Percentiles rank a stretch among this genome's conserved stretches.
phyloP scores from a whole-genome alignment of 1,140 invertebrate genomes.

The Drosophila aff. region DNA sequence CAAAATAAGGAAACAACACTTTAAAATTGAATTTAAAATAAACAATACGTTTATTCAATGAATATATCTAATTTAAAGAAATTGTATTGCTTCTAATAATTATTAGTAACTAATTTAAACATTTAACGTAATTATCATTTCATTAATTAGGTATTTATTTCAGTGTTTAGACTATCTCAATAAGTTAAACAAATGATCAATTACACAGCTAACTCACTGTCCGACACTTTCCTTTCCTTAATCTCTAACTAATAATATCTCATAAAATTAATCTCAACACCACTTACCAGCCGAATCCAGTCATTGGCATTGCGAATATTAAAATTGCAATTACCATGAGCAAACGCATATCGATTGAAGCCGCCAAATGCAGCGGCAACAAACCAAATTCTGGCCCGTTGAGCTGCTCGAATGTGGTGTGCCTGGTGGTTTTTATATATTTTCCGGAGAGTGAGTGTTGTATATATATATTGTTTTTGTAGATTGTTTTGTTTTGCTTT shows the following conservation, averaged over 20 bases:
- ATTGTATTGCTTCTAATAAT: neutral
- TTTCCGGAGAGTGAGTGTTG: conserved; percentile 18
- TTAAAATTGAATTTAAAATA: neutral
- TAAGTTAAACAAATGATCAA: neutral
- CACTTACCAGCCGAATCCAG: conserved; percentile 83
- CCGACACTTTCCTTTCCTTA: neutral
- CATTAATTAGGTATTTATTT: neutral
- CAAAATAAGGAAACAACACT: neutral
- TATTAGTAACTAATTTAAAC: too few relatives aligned
- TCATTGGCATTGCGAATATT: conserved; percentile 85
- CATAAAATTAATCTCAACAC: too few relatives aligned
- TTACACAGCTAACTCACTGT: neutral
- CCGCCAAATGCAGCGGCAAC: conserved; percentile 73
- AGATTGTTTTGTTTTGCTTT: conserved; percentile 10
- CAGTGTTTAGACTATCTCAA: neutral
- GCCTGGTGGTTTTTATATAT: conserved; percentile 10
- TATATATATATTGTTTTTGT: conserved; percentile 21
- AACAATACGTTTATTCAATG: neutral
- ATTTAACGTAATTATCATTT: too few relatives aligned
- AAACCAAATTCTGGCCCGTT: conserved; percentile 75
- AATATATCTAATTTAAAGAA: too few relatives aligned
- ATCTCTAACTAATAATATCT: neutral
- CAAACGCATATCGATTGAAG: conserved; percentile 82
- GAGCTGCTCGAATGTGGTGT: conserved; percentile 30
- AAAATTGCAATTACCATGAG: conserved; percentile 84